phyloP scores from a whole-genome alignment of 2,888 invertebrate species.

The Rotaria sp. region DNA sequence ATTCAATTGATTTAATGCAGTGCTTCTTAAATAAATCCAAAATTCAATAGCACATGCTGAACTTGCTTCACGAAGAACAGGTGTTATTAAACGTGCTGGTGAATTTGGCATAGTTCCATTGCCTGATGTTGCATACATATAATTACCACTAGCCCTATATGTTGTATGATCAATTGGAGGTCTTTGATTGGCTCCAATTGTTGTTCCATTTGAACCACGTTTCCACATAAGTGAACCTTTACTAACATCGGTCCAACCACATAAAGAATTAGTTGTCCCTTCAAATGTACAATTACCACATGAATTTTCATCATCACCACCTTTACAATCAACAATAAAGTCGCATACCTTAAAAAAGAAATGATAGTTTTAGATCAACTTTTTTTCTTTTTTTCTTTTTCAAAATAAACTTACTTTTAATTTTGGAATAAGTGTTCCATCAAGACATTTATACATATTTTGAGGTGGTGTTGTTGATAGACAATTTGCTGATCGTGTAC shows the following conservation, averaged over 20 bases:
- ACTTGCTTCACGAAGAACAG: constrained; percentile 5
- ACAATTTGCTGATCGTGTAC: constrained; percentile 46
- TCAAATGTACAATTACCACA: constrained; percentile 49
- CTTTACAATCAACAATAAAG: constrained; percentile 41
- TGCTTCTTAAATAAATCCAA: not conserved
- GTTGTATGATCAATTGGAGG: constrained; percentile 11
- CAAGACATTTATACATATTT: not conserved
- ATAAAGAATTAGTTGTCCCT: not conserved
- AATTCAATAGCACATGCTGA: not conserved
- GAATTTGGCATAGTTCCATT: not conserved
- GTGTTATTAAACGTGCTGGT: constrained; percentile 27
- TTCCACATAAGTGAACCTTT: constrained; percentile 31
- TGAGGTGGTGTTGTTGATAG: not conserved
- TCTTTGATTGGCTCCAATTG: not conserved
- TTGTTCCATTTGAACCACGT: not conserved
- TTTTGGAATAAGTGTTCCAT: constrained; percentile 19
- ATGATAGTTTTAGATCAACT: too few relatives aligned
- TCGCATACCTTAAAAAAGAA: constrained; percentile 45
- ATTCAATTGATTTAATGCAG: not conserved
- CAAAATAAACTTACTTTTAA: not conserved
- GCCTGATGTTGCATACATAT: not conserved
- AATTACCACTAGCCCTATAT: not conserved
- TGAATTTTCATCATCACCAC: constrained; percentile 40
- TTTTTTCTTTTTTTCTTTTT: not conserved
- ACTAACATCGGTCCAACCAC: constrained; percentile 40